phyloP scores from a whole-genome alignment of 2,797 vertebrate genomes.

The Columba guinea region DNA sequence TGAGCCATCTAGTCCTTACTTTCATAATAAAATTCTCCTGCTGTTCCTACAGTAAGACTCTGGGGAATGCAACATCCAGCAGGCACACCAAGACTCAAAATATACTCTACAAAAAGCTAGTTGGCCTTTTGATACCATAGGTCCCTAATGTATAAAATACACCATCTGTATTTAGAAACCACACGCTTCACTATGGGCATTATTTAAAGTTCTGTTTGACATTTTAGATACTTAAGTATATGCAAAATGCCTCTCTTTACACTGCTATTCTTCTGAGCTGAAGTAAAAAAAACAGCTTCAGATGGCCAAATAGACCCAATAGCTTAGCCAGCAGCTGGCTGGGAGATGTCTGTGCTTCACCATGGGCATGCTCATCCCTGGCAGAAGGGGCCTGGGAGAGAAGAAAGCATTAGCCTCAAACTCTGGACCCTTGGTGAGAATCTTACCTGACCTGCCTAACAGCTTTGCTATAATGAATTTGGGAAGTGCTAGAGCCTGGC shows the following conservation, averaged over 20 bases:
- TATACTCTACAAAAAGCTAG: not conserved
- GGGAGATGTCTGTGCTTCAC: not conserved
- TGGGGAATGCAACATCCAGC: not conserved
- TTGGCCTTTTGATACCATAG: not conserved
- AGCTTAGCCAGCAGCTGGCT: not conserved
- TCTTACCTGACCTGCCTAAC: not conserved
- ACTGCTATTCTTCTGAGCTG: not conserved
- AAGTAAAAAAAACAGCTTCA: not conserved
- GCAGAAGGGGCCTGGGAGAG: not conserved
- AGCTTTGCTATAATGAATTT: not conserved
- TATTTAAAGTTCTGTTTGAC: not conserved
- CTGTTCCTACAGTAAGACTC: not conserved
- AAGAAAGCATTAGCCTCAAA: not conserved
- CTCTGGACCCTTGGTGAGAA: not conserved
- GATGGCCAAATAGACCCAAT: not conserved
- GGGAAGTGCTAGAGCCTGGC: not conserved
- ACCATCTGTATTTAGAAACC: not conserved
- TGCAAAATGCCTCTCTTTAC: not conserved
- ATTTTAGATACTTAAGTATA: not conserved
- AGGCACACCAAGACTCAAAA: not conserved
- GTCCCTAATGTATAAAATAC: not conserved
- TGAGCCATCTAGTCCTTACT: not conserved
- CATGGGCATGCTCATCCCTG: rapidly evolving
- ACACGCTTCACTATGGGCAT: not conserved
- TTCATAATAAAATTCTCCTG: not conserved